Evolutionary conservation across 2,797 vertebrate genomes (phyloP).

Genomic region (Microtus californicus): DNA sequence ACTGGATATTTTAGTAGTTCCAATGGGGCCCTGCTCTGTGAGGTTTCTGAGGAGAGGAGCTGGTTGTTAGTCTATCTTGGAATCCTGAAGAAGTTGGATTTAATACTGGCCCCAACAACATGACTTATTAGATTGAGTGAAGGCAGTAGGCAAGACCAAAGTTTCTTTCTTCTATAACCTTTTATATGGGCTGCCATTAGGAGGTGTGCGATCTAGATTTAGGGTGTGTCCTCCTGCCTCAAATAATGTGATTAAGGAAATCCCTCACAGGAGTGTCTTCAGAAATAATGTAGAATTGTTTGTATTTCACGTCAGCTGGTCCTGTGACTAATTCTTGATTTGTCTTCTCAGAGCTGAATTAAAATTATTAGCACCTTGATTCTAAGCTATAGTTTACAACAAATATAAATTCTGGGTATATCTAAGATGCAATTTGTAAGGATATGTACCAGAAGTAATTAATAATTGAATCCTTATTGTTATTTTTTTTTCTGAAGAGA

Average conservation of each 20-base stretch:
- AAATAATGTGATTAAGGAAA: not conserved
- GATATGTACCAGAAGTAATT: not conserved
- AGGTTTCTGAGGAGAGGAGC: not conserved
- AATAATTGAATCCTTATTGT: not conserved
- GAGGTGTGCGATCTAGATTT: no score
- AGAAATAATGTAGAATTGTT: not conserved
- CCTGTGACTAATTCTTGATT: not conserved
- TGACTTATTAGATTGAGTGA: not conserved
- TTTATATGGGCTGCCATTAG: not conserved
- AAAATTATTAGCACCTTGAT: not conserved
- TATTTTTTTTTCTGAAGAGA: not conserved
- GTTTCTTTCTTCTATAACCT: no score
- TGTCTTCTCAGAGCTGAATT: not conserved
- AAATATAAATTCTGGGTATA: not conserved
- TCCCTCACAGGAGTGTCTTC: not conserved
- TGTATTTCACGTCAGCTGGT: not conserved
- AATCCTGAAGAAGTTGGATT: not conserved
- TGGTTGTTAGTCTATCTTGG: not conserved
- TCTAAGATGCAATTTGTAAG: constrained; percentile 7
- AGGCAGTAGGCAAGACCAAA: not conserved
- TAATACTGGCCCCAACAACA: not conserved
- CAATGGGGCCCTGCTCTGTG: not conserved
- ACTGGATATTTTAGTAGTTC: not conserved
- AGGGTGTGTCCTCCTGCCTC: not conserved
- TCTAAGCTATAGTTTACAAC: not conserved